Conservation (phyloP, 2,113 vertebrate genomes). For the Micromys minutus region DNA sequence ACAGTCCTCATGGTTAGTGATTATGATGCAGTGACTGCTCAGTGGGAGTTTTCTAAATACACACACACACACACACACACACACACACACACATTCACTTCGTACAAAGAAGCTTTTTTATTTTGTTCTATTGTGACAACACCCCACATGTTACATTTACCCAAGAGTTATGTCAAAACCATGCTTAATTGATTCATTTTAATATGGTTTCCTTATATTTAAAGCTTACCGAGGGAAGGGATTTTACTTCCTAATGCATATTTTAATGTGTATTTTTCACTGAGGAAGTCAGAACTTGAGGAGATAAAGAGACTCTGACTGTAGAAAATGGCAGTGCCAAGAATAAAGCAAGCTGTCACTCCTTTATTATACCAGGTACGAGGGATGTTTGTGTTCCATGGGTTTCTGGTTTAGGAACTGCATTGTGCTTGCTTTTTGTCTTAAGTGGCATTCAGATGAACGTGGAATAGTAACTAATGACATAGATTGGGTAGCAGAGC, state of each 20-base stretch:
- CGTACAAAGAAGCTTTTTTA: background rate
- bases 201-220: background rate
- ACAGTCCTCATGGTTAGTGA: background rate
- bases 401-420: background rate
- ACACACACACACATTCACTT: too few species aligned
- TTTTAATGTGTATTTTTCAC: conserved; percentile 38
- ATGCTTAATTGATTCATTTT: background rate
- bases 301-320: background rate
- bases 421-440: conserved; percentile 5
- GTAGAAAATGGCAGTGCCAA: background rate
- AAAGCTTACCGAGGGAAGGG: background rate
- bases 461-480: background rate
- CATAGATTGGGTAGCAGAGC: background rate
- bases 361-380: background rate
- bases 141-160: conserved; percentile 3
- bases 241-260: background rate
- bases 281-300: conserved; percentile 6
- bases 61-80: too few species aligned
- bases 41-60: background rate
- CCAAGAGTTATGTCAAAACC: background rate
- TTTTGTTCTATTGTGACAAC: background rate
- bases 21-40: background rate
- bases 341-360: background rate
- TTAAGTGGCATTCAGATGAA: conserved; percentile 39
- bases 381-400: background rate